Conservation (phyloP, 2,113 vertebrate genomes). For the Phylloscopus trochilus region DNA sequence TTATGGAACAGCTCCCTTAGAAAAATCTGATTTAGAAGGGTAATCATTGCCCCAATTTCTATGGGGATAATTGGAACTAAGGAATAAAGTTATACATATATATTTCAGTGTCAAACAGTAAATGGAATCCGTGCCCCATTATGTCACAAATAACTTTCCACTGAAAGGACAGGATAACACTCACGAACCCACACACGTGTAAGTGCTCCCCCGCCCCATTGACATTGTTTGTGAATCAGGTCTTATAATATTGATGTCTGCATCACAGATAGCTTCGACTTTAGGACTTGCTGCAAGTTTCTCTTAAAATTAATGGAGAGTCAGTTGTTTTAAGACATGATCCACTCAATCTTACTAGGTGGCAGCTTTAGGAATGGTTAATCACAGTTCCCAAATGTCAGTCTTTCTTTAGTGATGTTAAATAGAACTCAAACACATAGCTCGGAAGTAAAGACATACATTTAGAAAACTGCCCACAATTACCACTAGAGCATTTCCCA, state of each 20-base stretch:
- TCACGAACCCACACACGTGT: accelerated
- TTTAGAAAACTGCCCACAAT: neutral
- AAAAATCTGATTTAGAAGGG: neutral
- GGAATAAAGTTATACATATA: neutral
- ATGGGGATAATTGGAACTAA: neutral
- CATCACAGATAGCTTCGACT: neutral
- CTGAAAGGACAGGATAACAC: neutral
- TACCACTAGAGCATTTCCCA: neutral
- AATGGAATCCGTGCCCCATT: neutral
- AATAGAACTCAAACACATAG: neutral
- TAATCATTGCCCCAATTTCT: neutral
- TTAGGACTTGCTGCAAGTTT: neutral
- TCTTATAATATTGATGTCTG: neutral
- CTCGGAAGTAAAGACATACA: neutral
- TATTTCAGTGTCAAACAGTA: neutral
- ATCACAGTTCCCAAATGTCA: neutral
- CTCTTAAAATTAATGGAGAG: neutral
- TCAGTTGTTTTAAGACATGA: neutral
- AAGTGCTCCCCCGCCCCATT: neutral
- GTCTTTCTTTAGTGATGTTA: neutral
- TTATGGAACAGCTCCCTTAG: neutral
- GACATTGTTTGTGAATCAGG: neutral
- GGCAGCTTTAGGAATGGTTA: neutral
- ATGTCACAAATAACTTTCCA: neutral
- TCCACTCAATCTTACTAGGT: neutral